Evolutionary conservation across 2,113 vertebrate species (phyloP), one percentile per base, ranked within the genome.

Genomic region (Origma solitaria): DNA sequence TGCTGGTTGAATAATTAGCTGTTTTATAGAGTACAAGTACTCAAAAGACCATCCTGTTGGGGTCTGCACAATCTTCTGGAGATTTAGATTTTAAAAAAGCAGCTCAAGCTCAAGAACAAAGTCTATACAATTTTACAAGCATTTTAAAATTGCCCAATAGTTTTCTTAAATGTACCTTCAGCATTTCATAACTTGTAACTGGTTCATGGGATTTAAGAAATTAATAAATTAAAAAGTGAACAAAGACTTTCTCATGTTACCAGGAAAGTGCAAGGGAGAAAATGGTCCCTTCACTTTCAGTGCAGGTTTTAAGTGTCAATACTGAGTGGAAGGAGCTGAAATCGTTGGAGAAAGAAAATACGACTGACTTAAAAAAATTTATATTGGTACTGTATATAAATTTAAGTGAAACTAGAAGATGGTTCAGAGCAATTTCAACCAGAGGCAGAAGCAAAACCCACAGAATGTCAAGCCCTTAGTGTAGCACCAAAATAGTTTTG

Each of bases 401-500:
- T 38, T 35, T 35, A 54, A 75, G 50, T n/a, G 40, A 57, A 80
- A 85, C 20, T 3, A 60, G 24, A 73, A 83, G 31, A 71, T 16
- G 18, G 20, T 54, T 72, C 56, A 65, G 38, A 66, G 50, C 24
- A n/a, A 57, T 87, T 91, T 90, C 90, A 90, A 83, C 61, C 75
- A 92, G 51, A 93, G 83, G 84, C 82, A 87, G 70, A 64, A 92
- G 53, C 82, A 90, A 78, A 60, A 95, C 6, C 58, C 65, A 84
- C 35, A 70, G 53, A 78, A 92, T 82, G 83, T 86, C 92, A 72
- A 95, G 92, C 64, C 76, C 85, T 94, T 90, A 71, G 54, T 70
- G 60, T 85, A 95, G 94, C 92, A 96, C 95, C 76, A 68, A 69
- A 44, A 54, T 33, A 85, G 57, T 77, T 94, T 76, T 93, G 61